phyloP scores from a whole-genome alignment of 1,140 invertebrate genomes.

The Drosophila persimilis region DNA sequence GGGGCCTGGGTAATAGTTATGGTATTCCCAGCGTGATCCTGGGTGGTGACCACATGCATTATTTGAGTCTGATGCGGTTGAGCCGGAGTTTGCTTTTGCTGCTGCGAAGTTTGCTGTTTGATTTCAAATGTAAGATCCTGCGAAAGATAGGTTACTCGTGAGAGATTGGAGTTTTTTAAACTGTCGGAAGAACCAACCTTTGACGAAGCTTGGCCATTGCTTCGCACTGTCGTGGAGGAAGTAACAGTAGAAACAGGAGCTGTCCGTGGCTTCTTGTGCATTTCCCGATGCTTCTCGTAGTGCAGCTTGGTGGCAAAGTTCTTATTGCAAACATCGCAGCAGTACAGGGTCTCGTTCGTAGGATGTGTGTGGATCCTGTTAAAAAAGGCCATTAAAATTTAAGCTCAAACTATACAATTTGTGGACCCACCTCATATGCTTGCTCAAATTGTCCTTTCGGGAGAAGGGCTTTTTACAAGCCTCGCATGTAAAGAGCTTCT shows the following conservation, averaged over 20 bases:
- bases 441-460: constrained; percentile 90
- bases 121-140: constrained; percentile 25
- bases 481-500: constrained; percentile 90
- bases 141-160: neutral
- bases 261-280: constrained; percentile 58
- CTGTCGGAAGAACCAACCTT: constrained; percentile 1
- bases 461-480: constrained; percentile 91
- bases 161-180: neutral
- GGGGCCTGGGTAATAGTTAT: constrained; percentile 77
- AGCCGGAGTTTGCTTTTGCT: constrained; percentile 35
- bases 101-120: constrained; percentile 27
- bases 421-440: constrained; percentile 85
- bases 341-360: constrained; percentile 87
- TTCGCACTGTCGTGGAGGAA: constrained; percentile 4
- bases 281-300: constrained; percentile 85
- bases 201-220: constrained; percentile 21
- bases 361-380: constrained; percentile 64
- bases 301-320: constrained; percentile 89
- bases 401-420: neutral
- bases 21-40: constrained; percentile 70
- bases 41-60: constrained; percentile 70
- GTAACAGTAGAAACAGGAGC: constrained; percentile 1
- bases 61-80: constrained; percentile 63
- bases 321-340: constrained; percentile 89
- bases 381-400: neutral